phyloP scores from a whole-genome alignment of 2,113 vertebrate genomes.

The Psittacara wagleri region DNA sequence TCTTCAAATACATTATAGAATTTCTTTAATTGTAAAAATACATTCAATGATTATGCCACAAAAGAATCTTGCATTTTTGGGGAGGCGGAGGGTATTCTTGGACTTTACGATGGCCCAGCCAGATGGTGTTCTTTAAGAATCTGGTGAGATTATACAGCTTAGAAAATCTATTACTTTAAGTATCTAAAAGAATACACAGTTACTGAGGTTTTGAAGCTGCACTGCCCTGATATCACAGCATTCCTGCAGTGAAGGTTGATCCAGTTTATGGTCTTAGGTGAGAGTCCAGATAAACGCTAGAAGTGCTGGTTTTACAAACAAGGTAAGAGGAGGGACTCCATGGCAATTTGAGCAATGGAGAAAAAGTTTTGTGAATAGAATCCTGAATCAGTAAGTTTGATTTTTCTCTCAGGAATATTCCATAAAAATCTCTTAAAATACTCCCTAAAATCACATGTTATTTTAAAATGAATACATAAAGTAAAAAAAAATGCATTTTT shows the following conservation, averaged over 20 bases:
- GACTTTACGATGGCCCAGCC: constrained; percentile 17
- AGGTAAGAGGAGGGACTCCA: not conserved
- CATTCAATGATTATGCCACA: not conserved
- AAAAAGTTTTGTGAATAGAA: not conserved
- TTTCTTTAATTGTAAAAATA: constrained; percentile 2
- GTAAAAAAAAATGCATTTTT: not conserved
- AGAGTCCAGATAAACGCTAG: not conserved
- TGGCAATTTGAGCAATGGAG: not conserved
- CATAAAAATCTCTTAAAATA: not conserved
- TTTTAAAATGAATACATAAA: not conserved
- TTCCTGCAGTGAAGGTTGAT: not conserved
- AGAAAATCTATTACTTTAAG: constrained; percentile 25
- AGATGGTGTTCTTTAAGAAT: constrained; percentile 46
- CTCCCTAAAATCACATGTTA: not conserved
- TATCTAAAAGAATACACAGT: constrained; percentile 32
- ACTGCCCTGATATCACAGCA: not conserved
- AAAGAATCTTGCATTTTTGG: not conserved
- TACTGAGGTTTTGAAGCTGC: constrained; percentile 19
- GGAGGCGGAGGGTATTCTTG: not conserved
- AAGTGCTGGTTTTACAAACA: not conserved
- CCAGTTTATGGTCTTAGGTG: not conserved
- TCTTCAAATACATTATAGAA: not conserved
- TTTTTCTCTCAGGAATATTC: not conserved
- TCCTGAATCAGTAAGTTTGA: not conserved
- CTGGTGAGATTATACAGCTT: constrained; percentile 42